Conservation (phyloP, 2,797 vertebrate species). For the Malurus leucopterus region DNA sequence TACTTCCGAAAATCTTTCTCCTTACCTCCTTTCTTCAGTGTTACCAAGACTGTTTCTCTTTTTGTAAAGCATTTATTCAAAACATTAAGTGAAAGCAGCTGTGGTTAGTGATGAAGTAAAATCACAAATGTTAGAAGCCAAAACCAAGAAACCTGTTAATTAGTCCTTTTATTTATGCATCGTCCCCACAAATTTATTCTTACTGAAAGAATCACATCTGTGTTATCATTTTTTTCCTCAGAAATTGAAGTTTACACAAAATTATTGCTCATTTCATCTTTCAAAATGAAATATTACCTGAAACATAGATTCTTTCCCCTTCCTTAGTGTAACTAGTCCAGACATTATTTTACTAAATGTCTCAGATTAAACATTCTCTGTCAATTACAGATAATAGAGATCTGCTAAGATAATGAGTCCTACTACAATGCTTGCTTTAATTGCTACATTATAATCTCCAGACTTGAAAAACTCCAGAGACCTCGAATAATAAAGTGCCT, state of each 20-base stretch:
- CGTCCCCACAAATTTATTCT: neutral
- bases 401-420: conserved; percentile 50
- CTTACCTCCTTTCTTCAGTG: neutral
- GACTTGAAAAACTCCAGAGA: conserved; percentile 36
- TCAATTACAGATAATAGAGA: conserved; percentile 41
- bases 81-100: neutral
- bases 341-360: conserved; percentile 41
- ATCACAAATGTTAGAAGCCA: neutral
- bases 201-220: neutral
- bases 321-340: conserved; percentile 37
- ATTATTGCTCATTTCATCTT: conserved; percentile 37
- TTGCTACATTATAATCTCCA: conserved; percentile 59
- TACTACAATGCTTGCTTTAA: conserved; percentile 45
- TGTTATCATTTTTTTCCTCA: neutral
- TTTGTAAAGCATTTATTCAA: neutral
- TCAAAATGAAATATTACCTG: conserved; percentile 29
- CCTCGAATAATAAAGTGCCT: conserved; percentile 14
- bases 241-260: conserved; percentile 19
- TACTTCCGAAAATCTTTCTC: neutral
- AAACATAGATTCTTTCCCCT: conserved; percentile 1
- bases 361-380: conserved; percentile 58
- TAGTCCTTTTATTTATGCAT: neutral
- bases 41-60: neutral
- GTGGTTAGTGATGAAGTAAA: neutral
- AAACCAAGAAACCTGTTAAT: neutral